Evolutionary conservation across 2,888 invertebrate genomes (phyloP).

Genomic region (Actias luna): DNA sequence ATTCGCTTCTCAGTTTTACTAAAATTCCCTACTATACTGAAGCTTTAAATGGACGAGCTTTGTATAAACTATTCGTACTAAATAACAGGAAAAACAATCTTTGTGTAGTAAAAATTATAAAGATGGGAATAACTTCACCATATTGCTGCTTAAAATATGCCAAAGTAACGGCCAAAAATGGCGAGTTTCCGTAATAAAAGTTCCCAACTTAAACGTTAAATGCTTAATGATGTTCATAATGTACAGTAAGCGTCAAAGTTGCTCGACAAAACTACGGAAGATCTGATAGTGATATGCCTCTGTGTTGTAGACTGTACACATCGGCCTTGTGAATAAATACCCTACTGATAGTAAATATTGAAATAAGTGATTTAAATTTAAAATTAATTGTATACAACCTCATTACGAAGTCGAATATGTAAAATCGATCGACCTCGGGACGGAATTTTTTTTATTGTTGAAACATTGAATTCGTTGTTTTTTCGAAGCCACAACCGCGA

Average conservation of each 20-base stretch:
- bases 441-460: not conserved
- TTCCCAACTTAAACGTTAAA: no score
- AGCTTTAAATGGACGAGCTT: no score
- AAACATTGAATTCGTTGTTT: not conserved
- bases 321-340: not conserved
- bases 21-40: no score
- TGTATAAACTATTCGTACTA: no score
- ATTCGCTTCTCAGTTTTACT: no score
- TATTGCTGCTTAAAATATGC: no score
- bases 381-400: constrained; percentile 2
- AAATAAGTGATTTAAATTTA: constrained; percentile 1
- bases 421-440: not conserved
- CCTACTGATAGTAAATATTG: not conserved
- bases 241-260: not conserved
- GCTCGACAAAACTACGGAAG: not conserved
- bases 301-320: not conserved
- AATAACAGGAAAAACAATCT: no score
- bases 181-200: no score
- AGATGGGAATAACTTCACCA: no score
- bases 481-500: not conserved
- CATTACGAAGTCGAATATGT: not conserved
- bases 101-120: no score
- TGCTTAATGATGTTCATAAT: not conserved
- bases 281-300: not conserved
- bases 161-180: no score